Evolutionary conservation across 2,888 invertebrate species (phyloP).

Genomic region (Cloeon dipterum): DNA sequence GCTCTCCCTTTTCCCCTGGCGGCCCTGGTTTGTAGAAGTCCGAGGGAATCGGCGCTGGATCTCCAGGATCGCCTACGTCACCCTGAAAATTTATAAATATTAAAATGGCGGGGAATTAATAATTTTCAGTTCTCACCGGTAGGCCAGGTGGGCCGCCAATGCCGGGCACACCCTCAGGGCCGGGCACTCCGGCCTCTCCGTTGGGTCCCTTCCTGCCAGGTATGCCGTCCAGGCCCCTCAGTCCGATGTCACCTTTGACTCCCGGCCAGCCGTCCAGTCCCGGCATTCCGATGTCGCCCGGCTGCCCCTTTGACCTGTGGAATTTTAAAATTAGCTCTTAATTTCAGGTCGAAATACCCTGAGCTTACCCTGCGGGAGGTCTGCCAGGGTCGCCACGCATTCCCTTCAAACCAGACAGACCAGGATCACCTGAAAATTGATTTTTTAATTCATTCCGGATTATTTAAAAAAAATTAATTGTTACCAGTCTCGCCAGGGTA

Average conservation of each 20-base stretch:
- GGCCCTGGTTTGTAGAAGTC: too few species aligned
- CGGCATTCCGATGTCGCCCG: slow-evolving; percentile 22
- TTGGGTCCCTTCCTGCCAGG: slow-evolving; percentile 10
- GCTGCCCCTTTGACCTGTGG: slow-evolving; percentile 19
- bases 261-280: slow-evolving; percentile 26
- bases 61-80: slow-evolving; percentile 28
- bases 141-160: too few species aligned
- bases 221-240: slow-evolving; percentile 17
- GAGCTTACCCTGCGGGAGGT: neutral
- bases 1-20: slow-evolving; percentile 35
- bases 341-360: too few species aligned
- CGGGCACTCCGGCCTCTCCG: slow-evolving; percentile 19
- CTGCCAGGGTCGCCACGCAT: slow-evolving; percentile 5
- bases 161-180: too few species aligned
- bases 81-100: slow-evolving; percentile 29
- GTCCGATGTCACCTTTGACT: slow-evolving; percentile 23
- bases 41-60: too few species aligned
- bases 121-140: too few species aligned
- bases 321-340: too few species aligned
- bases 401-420: neutral
- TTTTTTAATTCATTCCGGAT: too few species aligned
- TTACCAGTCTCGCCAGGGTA: slow-evolving; percentile 26
- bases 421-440: too few species aligned
- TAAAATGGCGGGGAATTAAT: slow-evolving; percentile 3
- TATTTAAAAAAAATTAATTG: too few species aligned